Base-by-base conservation (phyloP, 2,797 vertebrate species). In the Numenius phaeopus region DNA sequence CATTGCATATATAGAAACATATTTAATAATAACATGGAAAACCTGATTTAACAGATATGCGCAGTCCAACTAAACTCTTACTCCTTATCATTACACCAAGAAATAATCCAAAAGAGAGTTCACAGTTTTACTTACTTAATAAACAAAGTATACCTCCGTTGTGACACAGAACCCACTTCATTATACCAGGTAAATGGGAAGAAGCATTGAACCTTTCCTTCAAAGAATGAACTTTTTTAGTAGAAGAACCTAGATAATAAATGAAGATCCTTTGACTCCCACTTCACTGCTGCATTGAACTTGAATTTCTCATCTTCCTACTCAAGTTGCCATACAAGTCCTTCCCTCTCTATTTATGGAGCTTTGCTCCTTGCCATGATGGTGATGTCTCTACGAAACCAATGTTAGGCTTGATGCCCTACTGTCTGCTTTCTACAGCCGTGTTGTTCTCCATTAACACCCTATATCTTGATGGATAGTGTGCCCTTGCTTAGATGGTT, bases 381-480 rank as follows among this genome's bases (percentile, higher is more conserved):
- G 40, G 14, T 40, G 42, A 34, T 24, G 18, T 50, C n/a, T 77
- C 59, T 44, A 8, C 21, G n/a, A 64, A 83, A 64, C 3, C 30
- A 54, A 5, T 7, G 12, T 40, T 29, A 49, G 22, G 3, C 14
- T 64, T 72, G 40, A 89, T 34, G 29, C 8, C 22, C 0, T 0
- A 23, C 17, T 40, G 16, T 29, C 37, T 66, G 18, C 26, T 75
- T 88, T 78, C 21, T 83, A 27, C 9, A 64, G 2, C 15, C 30
- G 3, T 34, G 7, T 8, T 72, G 9, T 13, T 82, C 32, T 78
- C 42, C 30, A 22, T 34, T 61, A 50, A 37, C 29, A 47, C 2
- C 12, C 9, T 47, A 39, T 55, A 47, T 50, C 16, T 75, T 3
- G 1, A 62, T 2, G 1, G 2, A 32, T 8, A n/a, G 6, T 1